phyloP scores from a whole-genome alignment of 30 jellyfish, hydroid and myxozoan species.

The Morbakka virulenta region DNA sequence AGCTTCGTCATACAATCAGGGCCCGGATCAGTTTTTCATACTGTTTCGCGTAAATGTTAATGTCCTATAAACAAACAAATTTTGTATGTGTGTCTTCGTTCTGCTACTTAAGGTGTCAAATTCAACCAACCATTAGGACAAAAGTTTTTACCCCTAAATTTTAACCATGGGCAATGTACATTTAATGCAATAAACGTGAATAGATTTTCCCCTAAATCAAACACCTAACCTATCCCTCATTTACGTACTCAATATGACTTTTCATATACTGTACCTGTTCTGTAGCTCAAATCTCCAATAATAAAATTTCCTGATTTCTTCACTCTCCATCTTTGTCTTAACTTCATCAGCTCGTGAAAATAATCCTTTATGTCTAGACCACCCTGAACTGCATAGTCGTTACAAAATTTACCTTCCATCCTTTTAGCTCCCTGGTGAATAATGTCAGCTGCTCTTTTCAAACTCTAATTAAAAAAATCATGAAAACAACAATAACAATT shows the following conservation, averaged over 20 bases:
- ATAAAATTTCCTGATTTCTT: conserved; percentile 74
- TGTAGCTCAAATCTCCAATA: conserved; percentile 87
- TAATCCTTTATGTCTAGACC: conserved; percentile 37
- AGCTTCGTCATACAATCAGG: no score
- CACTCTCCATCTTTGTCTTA: conserved; percentile 85
- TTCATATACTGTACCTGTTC: conserved; percentile 55
- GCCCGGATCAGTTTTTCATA: no score
- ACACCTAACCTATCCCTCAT: not conserved
- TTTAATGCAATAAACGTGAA: no score
- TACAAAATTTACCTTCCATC: conserved; percentile 25
- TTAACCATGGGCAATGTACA: no score
- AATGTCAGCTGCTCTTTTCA: conserved; percentile 85
- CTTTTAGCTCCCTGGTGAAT: conserved; percentile 86
- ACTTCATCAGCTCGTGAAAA: conserved; percentile 79
- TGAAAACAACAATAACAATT: not conserved
- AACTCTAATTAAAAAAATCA: conserved; percentile 32
- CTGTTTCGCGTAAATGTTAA: no score
- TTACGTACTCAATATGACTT: no score
- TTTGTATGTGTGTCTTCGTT: no score
- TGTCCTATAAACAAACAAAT: no score
- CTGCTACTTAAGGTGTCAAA: no score
- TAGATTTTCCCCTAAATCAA: no score
- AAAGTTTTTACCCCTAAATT: no score
- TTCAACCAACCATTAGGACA: no score
- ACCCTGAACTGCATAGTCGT: not conserved